Conservation (phyloP, 2,888 invertebrate species). For the Phalera bucephala region DNA sequence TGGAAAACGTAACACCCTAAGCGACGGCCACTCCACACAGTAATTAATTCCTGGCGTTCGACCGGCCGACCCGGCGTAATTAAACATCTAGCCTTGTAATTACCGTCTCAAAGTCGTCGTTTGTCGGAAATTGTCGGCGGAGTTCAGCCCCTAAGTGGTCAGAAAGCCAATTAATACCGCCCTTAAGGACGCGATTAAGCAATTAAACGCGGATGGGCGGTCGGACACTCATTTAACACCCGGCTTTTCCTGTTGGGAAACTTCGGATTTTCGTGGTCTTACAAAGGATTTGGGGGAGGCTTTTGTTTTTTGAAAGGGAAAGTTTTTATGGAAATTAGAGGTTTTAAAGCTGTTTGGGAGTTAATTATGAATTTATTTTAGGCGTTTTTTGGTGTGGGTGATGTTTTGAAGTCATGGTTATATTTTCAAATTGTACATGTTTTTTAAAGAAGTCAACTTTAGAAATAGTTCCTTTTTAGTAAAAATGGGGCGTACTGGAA, state of each 20-base stretch:
- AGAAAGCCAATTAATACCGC: slow-evolving; percentile 72
- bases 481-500: no score
- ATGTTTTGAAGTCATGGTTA: slow-evolving; percentile 11
- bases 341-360: slow-evolving; percentile 26
- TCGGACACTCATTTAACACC: slow-evolving; percentile 69
- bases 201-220: slow-evolving; percentile 77
- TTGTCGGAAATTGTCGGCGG: slow-evolving; percentile 56
- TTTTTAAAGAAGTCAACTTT: no score
- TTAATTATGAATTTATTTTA: slow-evolving; percentile 24
- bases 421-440: no score
- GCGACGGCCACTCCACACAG: slow-evolving; percentile 45
- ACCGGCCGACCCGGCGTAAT: slow-evolving; percentile 66
- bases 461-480: no score
- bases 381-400: slow-evolving; percentile 14
- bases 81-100: slow-evolving; percentile 81
- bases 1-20: slow-evolving; percentile 46
- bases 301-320: slow-evolving; percentile 32
- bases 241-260: slow-evolving; percentile 60
- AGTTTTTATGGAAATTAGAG: slow-evolving; percentile 33
- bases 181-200: slow-evolving; percentile 76
- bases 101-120: slow-evolving; percentile 67
- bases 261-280: slow-evolving; percentile 50
- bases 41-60: slow-evolving; percentile 76
- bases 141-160: slow-evolving; percentile 70
- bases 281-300: slow-evolving; percentile 30